Evolutionary conservation across 2,113 vertebrate species (phyloP).

Genomic region (Oryzias woworae): DNA sequence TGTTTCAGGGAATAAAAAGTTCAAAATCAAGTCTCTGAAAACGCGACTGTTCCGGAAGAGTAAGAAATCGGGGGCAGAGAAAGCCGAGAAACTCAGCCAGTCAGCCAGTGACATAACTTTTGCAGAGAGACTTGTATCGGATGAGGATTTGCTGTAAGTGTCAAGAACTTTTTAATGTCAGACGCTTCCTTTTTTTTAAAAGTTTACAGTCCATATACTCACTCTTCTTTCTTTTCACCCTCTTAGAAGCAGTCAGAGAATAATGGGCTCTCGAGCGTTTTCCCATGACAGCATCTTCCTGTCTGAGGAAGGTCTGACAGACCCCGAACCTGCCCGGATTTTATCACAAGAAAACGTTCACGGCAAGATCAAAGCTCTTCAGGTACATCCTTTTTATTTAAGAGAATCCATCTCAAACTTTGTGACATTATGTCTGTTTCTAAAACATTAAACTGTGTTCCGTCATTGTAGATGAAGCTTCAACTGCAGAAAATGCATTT

Average conservation of each 20-base stretch:
- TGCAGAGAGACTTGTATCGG: conserved; percentile 75
- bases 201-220: neutral
- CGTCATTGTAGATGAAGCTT: conserved; percentile 82
- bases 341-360: conserved; percentile 91
- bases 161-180: neutral
- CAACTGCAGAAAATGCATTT: conserved; percentile 87
- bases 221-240: neutral
- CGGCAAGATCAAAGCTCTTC: conserved; percentile 87
- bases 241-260: conserved; percentile 74
- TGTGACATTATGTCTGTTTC: neutral
- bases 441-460: neutral
- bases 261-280: conserved; percentile 86
- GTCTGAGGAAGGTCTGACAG: conserved; percentile 78
- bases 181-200: neutral
- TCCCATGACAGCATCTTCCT: conserved; percentile 96
- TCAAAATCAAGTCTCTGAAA: conserved; percentile 85
- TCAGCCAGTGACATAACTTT: conserved; percentile 79
- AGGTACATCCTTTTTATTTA: conserved; percentile 75
- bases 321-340: conserved; percentile 78
- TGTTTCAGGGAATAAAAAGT: conserved; percentile 84
- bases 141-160: conserved; percentile 78
- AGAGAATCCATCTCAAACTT: neutral
- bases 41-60: conserved; percentile 83
- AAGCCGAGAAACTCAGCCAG: conserved; percentile 79
- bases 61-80: conserved; percentile 77